A percentile compares a stretch with the other conserved stretches of the same genome.
These are phyloP conservation scores for Pemphredon lugubris DNA, from an alignment of 2,888 invertebrate species.

Conservation along the genomic window DNA sequence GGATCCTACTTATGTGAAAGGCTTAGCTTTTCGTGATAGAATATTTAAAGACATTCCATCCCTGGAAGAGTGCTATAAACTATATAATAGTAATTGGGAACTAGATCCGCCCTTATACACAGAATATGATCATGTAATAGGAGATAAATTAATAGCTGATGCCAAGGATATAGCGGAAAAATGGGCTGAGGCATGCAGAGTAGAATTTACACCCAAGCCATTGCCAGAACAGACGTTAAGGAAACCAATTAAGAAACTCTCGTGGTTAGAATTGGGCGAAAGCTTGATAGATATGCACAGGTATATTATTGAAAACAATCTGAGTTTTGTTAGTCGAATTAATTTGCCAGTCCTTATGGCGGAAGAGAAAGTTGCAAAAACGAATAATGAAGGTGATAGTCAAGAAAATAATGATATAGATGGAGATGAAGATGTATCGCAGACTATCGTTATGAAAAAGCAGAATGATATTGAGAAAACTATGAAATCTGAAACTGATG, in stretches of 20 bases:
- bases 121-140: slow-evolving; percentile 83
- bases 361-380: slow-evolving; percentile 74
- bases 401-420: slow-evolving; percentile 53
- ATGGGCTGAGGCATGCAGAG: slow-evolving; percentile 83
- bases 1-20: slow-evolving; percentile 89
- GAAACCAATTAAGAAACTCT: no score
- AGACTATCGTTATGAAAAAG: slow-evolving; percentile 30
- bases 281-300: slow-evolving; percentile 86
- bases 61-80: slow-evolving; percentile 86
- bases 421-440: slow-evolving; percentile 36
- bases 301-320: slow-evolving; percentile 84
- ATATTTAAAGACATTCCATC: slow-evolving; percentile 88
- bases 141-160: slow-evolving; percentile 83
- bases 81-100: slow-evolving; percentile 84
- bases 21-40: slow-evolving; percentile 87
- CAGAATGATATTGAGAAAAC: slow-evolving; percentile 48
- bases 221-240: slow-evolving; percentile 84
- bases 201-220: slow-evolving; percentile 82
- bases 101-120: slow-evolving; percentile 81
- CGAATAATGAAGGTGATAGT: slow-evolving; percentile 44
- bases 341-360: slow-evolving; percentile 76
- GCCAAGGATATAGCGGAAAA: slow-evolving; percentile 83
- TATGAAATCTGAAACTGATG: slow-evolving; percentile 55
- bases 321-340: slow-evolving; percentile 83
- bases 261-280: slow-evolving; percentile 87